These are phyloP conservation scores for Dicyrtoma fusca DNA, from an alignment of 2,888 invertebrate genomes.

Conservation along the genomic window DNA sequence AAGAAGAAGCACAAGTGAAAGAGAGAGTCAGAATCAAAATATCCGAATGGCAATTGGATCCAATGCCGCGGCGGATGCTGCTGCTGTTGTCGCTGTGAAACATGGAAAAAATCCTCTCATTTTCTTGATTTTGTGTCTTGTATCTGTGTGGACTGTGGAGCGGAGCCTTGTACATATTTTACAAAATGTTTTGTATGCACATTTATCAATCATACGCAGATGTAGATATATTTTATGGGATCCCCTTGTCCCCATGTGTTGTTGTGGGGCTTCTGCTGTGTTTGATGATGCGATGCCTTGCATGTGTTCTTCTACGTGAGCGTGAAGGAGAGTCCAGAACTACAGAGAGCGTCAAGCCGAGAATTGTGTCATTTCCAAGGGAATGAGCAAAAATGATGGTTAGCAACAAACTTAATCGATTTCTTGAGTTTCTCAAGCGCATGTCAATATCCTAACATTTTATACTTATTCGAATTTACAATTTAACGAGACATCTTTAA, in stretches of 20 bases:
- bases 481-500: conserved; percentile 17
- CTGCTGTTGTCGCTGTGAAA: too few species aligned
- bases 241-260: not conserved
- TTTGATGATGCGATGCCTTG: not conserved
- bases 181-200: too few species aligned
- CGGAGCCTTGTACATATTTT: too few species aligned
- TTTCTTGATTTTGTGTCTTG: not conserved
- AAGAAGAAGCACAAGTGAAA: not conserved
- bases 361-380: conserved; percentile 35
- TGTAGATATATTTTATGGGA: too few species aligned
- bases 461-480: conserved; percentile 20
- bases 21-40: not conserved
- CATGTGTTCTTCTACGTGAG: not conserved
- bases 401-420: conserved; percentile 35
- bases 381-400: conserved; percentile 33
- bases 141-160: too few species aligned
- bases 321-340: conserved; percentile 1
- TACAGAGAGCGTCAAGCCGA: conserved; percentile 7
- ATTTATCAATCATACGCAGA: too few species aligned
- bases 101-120: too few species aligned
- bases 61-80: too few species aligned
- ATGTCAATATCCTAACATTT: conserved; percentile 29
- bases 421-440: conserved; percentile 21
- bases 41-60: too few species aligned
- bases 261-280: not conserved